phyloP scores from a whole-genome alignment of 2,113 vertebrate species.

The Danionella cerebrum region DNA sequence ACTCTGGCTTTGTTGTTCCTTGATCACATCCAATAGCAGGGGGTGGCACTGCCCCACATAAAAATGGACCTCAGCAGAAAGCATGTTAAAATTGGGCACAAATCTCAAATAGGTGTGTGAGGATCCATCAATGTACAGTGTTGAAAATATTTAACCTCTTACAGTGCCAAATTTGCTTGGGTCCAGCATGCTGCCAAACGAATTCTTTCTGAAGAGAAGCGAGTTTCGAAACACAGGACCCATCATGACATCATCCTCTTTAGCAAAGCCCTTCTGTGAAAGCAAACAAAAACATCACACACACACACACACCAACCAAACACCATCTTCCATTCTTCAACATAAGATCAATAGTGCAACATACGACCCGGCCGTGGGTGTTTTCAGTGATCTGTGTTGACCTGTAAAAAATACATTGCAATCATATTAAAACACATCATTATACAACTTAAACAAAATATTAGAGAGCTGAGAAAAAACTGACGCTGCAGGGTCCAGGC shows the following conservation, averaged over 20 bases:
- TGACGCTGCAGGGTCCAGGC: constrained; percentile 69
- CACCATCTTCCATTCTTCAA: neutral
- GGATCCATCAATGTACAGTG: too few relatives aligned
- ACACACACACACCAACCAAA: neutral
- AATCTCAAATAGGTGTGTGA: too few relatives aligned
- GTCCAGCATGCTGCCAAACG: constrained; percentile 61
- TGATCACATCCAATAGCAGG: too few relatives aligned
- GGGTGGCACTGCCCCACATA: too few relatives aligned
- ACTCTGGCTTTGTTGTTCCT: too few relatives aligned
- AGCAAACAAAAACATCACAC: neutral
- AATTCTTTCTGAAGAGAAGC: constrained; percentile 73
- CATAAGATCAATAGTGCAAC: neutral
- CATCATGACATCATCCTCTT: constrained; percentile 57
- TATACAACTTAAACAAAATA: too few relatives aligned
- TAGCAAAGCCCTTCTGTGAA: constrained; percentile 34
- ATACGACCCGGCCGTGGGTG: constrained; percentile 47
- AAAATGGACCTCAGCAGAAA: too few relatives aligned
- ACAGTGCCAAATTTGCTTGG: constrained; percentile 65
- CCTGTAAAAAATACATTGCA: constrained; percentile 19
- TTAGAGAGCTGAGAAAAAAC: constrained; percentile 29
- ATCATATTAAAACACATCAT: neutral
- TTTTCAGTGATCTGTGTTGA: constrained; percentile 40
- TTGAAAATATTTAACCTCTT: constrained; percentile 36
- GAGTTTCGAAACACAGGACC: constrained; percentile 81
- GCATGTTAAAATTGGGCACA: too few relatives aligned